Base-by-base conservation (phyloP, 2,888 invertebrate genomes). In the Leptura quadrifasciata region DNA sequence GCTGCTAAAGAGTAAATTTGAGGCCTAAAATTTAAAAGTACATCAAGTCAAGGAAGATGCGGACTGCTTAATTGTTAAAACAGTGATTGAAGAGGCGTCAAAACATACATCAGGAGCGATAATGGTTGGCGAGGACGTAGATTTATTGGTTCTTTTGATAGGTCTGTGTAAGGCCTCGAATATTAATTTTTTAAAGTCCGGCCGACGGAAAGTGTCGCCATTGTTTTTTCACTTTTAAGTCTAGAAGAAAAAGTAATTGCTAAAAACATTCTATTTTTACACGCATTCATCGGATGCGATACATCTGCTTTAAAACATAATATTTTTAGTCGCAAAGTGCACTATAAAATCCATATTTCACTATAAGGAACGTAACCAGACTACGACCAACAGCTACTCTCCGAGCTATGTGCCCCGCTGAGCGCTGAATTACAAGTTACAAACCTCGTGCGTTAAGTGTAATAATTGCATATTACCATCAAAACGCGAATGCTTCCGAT, bases 81-180 rank as follows among this genome's bases (percentile, higher is more conserved):
- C 12, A 8, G 47, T 8, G 47, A 2, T 47, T 47, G 47, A 47
- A 47, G 12, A 47, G 47, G 47, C 47, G 47, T 47, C n/a, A 47
- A 47, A 47, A 47, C 47, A 47, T 47, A 47, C 47, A 47, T 47
- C 47, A 47, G 47, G 2, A 47, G 9, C 9, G n/a, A 47, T 47
- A 47, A 47, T 8, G 2, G 47, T 47, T 47, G 47, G 12, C 2
- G 47, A 47, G 15, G 47, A 47, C 47, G 3, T n/a, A 47, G 47
- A 47, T 47, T 47, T 47, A 47, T 47, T 47, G 47, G 47, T 47
- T 47, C 47, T 47, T 47, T 47, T 47, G 47, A 47, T 47, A 47
- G 47, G 47, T 47, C 47, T 47, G 47, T 47, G 9, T 47, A 47
- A 47, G 47, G 47, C 2, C 47, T 47, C 47, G n/a, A 47, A 47